These are phyloP conservation scores for Sebastiscus albofasciatus DNA, from an alignment of 2,797 vertebrate genomes.

Conservation along the genomic window DNA sequence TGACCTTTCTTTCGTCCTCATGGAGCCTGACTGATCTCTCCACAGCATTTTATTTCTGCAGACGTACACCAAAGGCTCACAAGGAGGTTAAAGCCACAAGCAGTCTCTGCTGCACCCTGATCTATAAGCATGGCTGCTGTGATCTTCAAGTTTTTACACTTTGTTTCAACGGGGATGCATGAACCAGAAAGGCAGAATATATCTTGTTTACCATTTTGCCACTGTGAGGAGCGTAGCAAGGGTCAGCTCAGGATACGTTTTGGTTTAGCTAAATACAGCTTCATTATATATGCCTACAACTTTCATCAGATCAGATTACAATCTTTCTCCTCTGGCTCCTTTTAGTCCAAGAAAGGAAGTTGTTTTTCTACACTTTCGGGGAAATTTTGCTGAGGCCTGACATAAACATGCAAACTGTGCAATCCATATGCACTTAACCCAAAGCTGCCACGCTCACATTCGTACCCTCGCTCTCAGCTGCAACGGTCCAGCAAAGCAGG, in stretches of 20 bases:
- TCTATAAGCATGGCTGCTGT: neutral
- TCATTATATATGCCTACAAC: too few species aligned
- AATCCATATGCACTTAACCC: neutral
- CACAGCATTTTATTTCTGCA: neutral
- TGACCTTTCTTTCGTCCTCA: conserved; percentile 40
- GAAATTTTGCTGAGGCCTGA: neutral
- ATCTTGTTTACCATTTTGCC: neutral
- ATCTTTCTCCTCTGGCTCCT: neutral
- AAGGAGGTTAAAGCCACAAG: neutral
- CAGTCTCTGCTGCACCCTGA: too few species aligned
- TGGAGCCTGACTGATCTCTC: conserved; percentile 17
- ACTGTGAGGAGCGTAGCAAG: neutral
- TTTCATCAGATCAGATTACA: neutral
- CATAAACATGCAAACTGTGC: neutral
- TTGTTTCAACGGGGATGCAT: neutral
- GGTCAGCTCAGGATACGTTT: neutral
- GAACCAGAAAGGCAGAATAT: neutral
- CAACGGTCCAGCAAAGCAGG: neutral
- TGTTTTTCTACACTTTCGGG: neutral
- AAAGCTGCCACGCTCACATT: neutral
- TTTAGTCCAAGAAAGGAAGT: neutral
- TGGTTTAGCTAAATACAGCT: neutral
- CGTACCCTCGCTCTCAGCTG: neutral
- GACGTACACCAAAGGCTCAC: neutral
- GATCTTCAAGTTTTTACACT: neutral